Percentiles rank a stretch among this genome's conserved stretches.
Conservation (phyloP, 2,113 vertebrate species). For the Balaeniceps rex region DNA sequence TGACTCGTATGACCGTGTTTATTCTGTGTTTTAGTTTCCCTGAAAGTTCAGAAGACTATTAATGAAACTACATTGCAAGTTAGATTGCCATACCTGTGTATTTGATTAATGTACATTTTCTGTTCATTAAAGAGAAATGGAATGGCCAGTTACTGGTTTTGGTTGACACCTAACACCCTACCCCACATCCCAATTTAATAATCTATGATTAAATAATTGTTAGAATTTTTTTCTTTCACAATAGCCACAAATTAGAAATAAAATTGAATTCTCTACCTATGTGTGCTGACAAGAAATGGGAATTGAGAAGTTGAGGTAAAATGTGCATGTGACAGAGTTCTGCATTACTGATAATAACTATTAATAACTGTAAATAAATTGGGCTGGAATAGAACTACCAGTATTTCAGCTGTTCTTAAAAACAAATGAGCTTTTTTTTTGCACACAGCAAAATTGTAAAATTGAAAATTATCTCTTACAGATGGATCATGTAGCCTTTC, state of each 20-base stretch:
- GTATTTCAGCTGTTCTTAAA: neutral
- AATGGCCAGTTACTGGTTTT: neutral
- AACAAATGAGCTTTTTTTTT: neutral
- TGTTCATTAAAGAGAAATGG: neutral
- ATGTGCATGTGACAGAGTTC: neutral
- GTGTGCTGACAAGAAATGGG: neutral
- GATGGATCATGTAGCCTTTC: neutral
- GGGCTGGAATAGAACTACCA: neutral
- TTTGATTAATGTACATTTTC: neutral
- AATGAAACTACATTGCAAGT: neutral
- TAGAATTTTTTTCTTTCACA: neutral
- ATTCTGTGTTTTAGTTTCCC: neutral
- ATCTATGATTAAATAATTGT: neutral
- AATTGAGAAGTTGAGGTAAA: neutral
- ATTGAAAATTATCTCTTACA: neutral
- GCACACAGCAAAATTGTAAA: neutral
- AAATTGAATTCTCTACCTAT: neutral
- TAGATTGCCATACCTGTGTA: neutral
- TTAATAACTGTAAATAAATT: neutral
- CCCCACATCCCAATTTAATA: neutral
- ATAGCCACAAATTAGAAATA: neutral
- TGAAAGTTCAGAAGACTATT: neutral
- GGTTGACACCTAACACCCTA: neutral
- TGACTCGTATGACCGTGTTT: neutral
- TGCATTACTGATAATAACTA: neutral